Percentiles rank a stretch among this genome's conserved stretches.
Evolutionary conservation across 2,797 vertebrate genomes (phyloP).

Genomic region (Emydoidea blandingii): DNA sequence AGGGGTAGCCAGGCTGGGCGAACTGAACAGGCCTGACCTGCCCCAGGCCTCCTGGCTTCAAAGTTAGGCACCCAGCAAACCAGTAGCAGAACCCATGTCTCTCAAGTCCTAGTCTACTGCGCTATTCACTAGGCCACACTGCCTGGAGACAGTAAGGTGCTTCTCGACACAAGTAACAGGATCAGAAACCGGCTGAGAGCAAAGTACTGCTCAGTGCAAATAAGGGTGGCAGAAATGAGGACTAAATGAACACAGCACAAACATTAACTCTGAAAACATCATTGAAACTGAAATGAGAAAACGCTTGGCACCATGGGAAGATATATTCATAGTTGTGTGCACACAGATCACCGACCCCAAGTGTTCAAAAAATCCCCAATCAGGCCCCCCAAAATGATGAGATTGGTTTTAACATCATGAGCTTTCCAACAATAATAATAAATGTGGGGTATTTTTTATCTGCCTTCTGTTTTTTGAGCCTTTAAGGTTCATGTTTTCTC

Average conservation of each 20-base stretch:
- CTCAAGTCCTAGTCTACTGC: too few relatives aligned
- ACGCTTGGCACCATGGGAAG: not conserved
- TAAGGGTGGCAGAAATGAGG: not conserved
- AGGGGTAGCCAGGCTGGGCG: too few relatives aligned
- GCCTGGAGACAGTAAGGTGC: not conserved
- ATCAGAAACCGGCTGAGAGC: not conserved
- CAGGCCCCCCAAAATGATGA: not conserved
- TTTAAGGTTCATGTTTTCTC: not conserved
- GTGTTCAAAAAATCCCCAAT: not conserved
- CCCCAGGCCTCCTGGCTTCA: too few relatives aligned
- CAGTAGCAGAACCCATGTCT: too few relatives aligned
- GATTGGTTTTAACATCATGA: not conserved
- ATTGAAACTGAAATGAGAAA: not conserved
- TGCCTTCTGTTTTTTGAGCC: not conserved
- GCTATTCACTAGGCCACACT: not conserved
- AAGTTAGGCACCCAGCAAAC: too few relatives aligned
- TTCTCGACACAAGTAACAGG: not conserved
- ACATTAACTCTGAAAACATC: not conserved
- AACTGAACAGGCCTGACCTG: too few relatives aligned
- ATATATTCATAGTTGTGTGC: not conserved
- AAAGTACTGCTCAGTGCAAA: not conserved
- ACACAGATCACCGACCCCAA: not conserved
- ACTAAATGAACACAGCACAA: not conserved
- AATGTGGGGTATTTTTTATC: not conserved
- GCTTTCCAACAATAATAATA: not conserved